Evolutionary conservation across 2,888 invertebrate genomes (phyloP), one percentile per base, ranked within the genome.

Genomic region (Heterodera filipjevi): DNA sequence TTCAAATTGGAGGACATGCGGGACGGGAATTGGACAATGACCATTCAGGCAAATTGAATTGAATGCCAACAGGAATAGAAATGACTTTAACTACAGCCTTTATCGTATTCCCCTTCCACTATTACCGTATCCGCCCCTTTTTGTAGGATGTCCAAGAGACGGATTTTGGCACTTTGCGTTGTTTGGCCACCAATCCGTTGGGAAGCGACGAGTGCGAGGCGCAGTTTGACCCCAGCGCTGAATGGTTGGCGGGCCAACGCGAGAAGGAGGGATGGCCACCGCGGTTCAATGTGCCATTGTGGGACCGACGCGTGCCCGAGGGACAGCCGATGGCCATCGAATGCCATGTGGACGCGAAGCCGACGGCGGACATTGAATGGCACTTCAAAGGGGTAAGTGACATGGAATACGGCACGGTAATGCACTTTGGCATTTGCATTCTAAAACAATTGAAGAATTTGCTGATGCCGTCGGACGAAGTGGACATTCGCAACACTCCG

Each of bases 281-380:
- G 0, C 94, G 93, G 90, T 94, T 96, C 85, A 94, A 92, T 87
- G 93, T 92, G 86, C 94, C 94, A 89, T 91, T 95, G 76, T 90
- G 91, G 80, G 93, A 95, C 89, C 91, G 89, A 53, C 80, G 82
- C 22, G 79, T 87, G 22, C 82, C 81, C 22, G 81, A 79, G 73
- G 83, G 84, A 59, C 84, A 86, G 66, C 82, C 83, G 73, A 84
- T 87, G 83, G 83, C 83, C 79, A 86, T 89, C 77, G 89, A 89
- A 75, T 89, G 89, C 76, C 89, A 87, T 80, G 89, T 89, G 32
- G 87, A 89, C 75, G 89, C 89, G 10, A 87, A 86, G 76, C 89
- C 89, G 16, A 76, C 80, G 10, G 87, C 87, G 10, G 84, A 84
- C 66, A 84, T 87, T 77, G 76, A 77, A 70, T 86, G 87, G 87